These are phyloP conservation scores for Phaedon cochleariae DNA, from an alignment of 2,888 invertebrate genomes.

Conservation along the genomic window DNA sequence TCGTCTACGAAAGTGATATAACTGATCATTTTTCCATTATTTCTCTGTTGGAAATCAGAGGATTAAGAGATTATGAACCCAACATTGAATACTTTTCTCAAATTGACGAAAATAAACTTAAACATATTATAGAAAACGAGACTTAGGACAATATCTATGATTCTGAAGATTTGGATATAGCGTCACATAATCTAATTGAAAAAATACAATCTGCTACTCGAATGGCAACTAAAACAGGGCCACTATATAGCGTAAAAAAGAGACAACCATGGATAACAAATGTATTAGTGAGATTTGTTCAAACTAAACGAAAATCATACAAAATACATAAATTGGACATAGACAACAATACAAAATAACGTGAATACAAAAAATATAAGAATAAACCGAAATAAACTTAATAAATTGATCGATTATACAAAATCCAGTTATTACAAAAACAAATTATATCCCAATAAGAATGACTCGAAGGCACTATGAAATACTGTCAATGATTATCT, in stretches of 20 bases:
- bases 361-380: too few species aligned
- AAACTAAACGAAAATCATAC: neutral
- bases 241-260: neutral
- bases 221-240: neutral
- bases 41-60: neutral
- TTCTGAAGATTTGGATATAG: neutral
- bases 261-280: neutral
- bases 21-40: neutral
- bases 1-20: neutral
- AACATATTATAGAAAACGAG: neutral
- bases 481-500: neutral
- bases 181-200: neutral
- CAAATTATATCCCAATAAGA: neutral
- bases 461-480: neutral
- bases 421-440: neutral
- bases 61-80: neutral
- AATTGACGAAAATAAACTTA: neutral
- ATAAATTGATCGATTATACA: neutral
- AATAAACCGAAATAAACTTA: too few species aligned
- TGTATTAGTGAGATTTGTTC: neutral
- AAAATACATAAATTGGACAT: neutral
- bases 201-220: neutral
- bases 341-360: neutral
- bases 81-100: neutral
- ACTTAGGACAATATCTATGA: neutral